Evolutionary conservation across 2,888 invertebrate species (phyloP), one percentile per base, ranked within the genome.

Genomic region (Cybosia mesomella): DNA sequence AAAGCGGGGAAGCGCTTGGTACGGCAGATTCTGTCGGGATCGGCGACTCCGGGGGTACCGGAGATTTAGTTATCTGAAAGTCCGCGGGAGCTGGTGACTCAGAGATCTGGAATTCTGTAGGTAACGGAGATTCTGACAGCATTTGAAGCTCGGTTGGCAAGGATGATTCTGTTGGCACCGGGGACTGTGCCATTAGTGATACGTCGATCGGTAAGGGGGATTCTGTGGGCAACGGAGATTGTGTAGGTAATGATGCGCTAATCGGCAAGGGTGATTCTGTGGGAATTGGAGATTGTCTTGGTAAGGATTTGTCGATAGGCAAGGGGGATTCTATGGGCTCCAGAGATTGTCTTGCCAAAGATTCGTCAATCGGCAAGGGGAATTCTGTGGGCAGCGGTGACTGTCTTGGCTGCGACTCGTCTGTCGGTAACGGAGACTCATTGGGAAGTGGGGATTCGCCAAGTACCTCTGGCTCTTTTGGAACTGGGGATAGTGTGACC

Each of bases 11-110:
- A 83, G 78, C 77, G 8, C 68, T 59, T n/a, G 74, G 74, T 21
- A 76, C 21, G 4, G 79, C 72, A 5, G 83, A 81, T 28, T 82
- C 80, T 34, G 68, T 71, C 18, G 77, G 79, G n/a, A 82, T 21
- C 68, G 49, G 81, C 28, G 59, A 87, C 82, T 69, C 87, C 13
- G 39, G 58, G 4, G 78, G 79, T 18, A 81, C 28, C 68, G 57
- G 81, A 32, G 59, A 87, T 83, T 70, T 87, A 11, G 79, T 78
- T 28, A 78, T 53, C 10, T 83, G 74, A 0, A 84, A 79, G 10
- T 82, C 80, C 15, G 70, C 67, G n/a, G 74, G 80, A 21, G 77
- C 58, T 64, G 80, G 73, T 0, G 82, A 69, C 36, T 80, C 81
- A 2, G 68, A 54, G 10, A 75, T 74, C 21, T 62, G 78, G 9